phyloP scores from a whole-genome alignment of 2,113 vertebrate genomes.

The Malurus cyaneus region DNA sequence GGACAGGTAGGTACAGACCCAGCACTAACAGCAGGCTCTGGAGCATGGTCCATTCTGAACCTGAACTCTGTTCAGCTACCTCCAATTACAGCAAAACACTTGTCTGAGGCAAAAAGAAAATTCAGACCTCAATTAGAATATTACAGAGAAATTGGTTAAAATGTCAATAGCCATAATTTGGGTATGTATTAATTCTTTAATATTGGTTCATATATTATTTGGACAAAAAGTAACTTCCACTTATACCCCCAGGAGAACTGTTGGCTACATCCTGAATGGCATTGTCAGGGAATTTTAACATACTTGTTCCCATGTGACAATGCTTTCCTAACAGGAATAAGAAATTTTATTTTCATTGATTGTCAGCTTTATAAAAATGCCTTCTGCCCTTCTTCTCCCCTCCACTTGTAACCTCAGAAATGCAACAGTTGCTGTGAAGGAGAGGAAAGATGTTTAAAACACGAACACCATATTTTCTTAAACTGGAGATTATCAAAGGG shows the following conservation, averaged over 20 bases:
- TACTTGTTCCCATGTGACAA: background rate
- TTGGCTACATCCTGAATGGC: background rate
- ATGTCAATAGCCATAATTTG: background rate
- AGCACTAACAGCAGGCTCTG: background rate
- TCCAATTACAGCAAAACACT: background rate
- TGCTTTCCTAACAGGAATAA: background rate
- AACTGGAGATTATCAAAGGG: background rate
- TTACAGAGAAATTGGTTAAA: background rate
- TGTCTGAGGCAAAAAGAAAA: fast-evolving
- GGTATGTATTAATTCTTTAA: background rate
- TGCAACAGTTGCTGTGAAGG: background rate
- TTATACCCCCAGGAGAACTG: background rate
- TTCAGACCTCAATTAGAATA: background rate
- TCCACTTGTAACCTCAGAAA: background rate
- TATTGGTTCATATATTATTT: background rate
- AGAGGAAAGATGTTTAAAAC: background rate
- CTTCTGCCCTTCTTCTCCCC: background rate
- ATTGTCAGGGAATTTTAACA: background rate
- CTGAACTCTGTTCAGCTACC: background rate
- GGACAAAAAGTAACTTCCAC: background rate
- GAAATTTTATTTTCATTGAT: background rate
- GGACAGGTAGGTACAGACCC: background rate
- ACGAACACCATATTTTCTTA: background rate
- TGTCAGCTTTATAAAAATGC: background rate
- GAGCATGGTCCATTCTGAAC: background rate